These are phyloP conservation scores for Eucriotettix oculatus DNA, from an alignment of 2,888 invertebrate genomes.

Conservation along the genomic window DNA sequence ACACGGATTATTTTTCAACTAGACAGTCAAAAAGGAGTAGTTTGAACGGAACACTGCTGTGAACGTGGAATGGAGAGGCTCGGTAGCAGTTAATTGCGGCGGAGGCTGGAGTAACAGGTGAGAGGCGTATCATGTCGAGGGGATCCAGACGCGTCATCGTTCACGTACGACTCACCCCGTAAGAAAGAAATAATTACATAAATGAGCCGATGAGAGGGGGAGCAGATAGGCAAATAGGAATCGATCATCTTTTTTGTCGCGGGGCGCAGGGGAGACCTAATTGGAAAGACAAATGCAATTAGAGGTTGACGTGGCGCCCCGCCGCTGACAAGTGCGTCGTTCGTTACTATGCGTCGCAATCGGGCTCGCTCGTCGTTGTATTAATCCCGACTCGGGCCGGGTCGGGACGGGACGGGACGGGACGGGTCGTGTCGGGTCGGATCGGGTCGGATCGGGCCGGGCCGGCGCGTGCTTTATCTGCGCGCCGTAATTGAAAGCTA, in stretches of 20 bases:
- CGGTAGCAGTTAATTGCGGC: too few relatives aligned
- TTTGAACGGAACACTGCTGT: too few relatives aligned
- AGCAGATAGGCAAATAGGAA: neutral
- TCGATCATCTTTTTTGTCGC: neutral
- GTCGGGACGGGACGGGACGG: neutral
- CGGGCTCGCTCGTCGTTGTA: neutral
- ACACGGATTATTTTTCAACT: too few relatives aligned
- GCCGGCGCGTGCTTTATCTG: constrained; percentile 8
- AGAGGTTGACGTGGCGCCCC: neutral
- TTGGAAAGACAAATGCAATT: neutral
- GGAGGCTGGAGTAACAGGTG: too few relatives aligned
- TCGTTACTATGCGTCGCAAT: too few relatives aligned
- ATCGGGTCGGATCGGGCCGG: neutral
- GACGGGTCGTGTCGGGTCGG: constrained; percentile 1
- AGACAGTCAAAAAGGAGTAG: too few relatives aligned
- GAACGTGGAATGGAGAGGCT: too few relatives aligned
- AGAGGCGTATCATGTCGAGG: too few relatives aligned
- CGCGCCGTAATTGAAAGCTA: constrained; percentile 10
- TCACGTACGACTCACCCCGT: neutral
- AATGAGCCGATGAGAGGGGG: neutral
- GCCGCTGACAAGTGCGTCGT: too few relatives aligned
- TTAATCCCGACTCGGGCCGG: neutral
- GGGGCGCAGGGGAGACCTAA: neutral
- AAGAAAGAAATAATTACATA: neutral
- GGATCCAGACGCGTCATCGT: too few relatives aligned